Conservation (phyloP, 1,140 invertebrate genomes). For the Drosophila neocordata region DNA sequence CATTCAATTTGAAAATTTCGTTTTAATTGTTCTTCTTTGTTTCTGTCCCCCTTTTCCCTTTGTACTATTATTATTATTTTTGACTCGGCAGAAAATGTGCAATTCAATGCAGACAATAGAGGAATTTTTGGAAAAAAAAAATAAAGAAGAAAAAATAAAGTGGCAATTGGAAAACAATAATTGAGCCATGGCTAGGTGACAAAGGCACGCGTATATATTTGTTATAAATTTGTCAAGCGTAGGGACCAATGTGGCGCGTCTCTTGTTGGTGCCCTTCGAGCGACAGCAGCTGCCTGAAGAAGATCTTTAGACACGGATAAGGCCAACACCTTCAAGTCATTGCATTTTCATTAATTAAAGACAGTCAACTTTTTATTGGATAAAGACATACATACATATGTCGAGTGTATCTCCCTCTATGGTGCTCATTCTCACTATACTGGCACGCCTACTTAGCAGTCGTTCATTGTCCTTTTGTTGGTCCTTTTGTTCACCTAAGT, state of each 20-base stretch:
- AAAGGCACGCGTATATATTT: constrained; percentile 81
- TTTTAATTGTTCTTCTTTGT: constrained; percentile 73
- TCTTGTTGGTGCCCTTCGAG: neutral
- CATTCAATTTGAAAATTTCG: constrained; percentile 70
- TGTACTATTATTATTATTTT: constrained; percentile 34
- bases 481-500: constrained; percentile 66
- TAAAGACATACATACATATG: constrained; percentile 37
- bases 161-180: constrained; percentile 75
- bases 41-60: constrained; percentile 21
- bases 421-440: no score
- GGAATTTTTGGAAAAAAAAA: constrained; percentile 60
- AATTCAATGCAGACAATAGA: constrained; percentile 37
- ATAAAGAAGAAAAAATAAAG: constrained; percentile 57
- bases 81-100: constrained; percentile 71
- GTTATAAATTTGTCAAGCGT: constrained; percentile 77
- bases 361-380: constrained; percentile 62
- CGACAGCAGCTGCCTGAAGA: constrained; percentile 27
- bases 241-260: constrained; percentile 10
- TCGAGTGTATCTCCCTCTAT: no score
- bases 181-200: constrained; percentile 71
- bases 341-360: constrained; percentile 79
- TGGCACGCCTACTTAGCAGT: constrained; percentile 50
- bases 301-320: constrained; percentile 60
- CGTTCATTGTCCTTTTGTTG: constrained; percentile 36
- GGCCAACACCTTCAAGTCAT: constrained; percentile 59